Evolutionary conservation across 2,113 vertebrate genomes (phyloP).

Genomic region (Phylloscopus whistleri): DNA sequence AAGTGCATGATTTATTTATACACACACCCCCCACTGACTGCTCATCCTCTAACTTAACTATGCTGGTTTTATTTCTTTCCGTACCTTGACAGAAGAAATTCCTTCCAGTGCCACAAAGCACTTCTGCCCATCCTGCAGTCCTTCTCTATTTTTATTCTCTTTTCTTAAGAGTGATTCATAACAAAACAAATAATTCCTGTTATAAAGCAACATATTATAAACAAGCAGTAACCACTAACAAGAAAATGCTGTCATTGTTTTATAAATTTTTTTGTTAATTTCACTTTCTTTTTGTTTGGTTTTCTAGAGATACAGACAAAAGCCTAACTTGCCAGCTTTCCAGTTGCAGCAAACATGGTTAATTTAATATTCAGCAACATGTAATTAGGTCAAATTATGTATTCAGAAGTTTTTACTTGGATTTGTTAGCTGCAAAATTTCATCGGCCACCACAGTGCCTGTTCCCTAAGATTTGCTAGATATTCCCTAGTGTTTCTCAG

Average conservation of each 20-base stretch:
- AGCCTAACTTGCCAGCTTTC: neutral
- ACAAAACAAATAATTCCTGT: neutral
- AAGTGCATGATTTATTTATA: neutral
- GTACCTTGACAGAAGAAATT: neutral
- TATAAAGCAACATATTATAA: neutral
- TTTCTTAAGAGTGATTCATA: neutral
- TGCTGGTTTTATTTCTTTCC: neutral
- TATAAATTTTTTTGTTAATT: neutral
- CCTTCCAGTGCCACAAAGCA: neutral
- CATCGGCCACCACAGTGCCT: neutral
- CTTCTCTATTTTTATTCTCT: neutral
- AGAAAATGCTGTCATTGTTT: neutral
- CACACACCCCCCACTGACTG: neutral
- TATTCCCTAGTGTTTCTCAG: neutral
- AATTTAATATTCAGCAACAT: neutral
- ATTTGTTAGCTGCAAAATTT: neutral
- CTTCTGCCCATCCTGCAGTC: neutral
- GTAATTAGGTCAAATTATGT: conserved; percentile 16
- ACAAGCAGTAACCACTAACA: neutral
- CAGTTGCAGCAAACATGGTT: neutral
- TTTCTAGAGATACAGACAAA: neutral
- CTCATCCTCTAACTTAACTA: neutral
- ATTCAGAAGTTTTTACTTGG: neutral
- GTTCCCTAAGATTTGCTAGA: neutral
- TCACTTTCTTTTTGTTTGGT: neutral